Base-by-base conservation (phyloP, 92 coral and sea anemone species). In the Epizoanthus rinbou region DNA sequence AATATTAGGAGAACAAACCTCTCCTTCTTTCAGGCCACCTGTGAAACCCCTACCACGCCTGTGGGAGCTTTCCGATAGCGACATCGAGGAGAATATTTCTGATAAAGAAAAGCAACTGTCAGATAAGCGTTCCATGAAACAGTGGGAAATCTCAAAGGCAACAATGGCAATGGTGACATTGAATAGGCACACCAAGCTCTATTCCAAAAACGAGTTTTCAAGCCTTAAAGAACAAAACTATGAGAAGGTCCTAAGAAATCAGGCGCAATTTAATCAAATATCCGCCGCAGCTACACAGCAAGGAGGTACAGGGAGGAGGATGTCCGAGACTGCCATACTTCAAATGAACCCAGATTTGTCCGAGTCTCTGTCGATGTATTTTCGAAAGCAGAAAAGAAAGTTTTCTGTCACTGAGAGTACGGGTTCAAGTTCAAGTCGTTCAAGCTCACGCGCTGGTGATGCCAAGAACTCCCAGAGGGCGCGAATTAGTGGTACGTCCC, bases 131-230 rank as follows among this genome's bases (percentile, higher is more conserved):
- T 22, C 82, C 4, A n/a, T 41, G 72, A 62, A 70, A 22, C 16
- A 62, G 7, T 78, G 82, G 82, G 19, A 57, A 8, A 7, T 78
- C 13, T 78, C 82, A 35, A 62, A 15, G 17, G 28, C 13, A 2
- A 57, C 82, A 16, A 24, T 78, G 71, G 37, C 82, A 3, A 7
- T 78, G 16, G 2, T 78, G 39, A 78, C 58, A 22, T 23, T 78
- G 1, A 60, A 78, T 56, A 78, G 71, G 21, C 71, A 78, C 33
- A 19, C 82, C 13, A 76, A 76, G 19, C 82, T 76, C 18, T 76
- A 19, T 58, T 35, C 82, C n/a, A 59, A 76, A 60, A 76, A 60
- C 15, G 82, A 76, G 16, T 76, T 76, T 76, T 60, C 82, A 15
- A n/a, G 21, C 35, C 69, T 76, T 60, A 54, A 41, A 7, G 57